Percentiles rank a stretch among this genome's conserved stretches.
Evolutionary conservation across 2,113 vertebrate genomes (phyloP).

Genomic region (Odontophorus gujanensis): DNA sequence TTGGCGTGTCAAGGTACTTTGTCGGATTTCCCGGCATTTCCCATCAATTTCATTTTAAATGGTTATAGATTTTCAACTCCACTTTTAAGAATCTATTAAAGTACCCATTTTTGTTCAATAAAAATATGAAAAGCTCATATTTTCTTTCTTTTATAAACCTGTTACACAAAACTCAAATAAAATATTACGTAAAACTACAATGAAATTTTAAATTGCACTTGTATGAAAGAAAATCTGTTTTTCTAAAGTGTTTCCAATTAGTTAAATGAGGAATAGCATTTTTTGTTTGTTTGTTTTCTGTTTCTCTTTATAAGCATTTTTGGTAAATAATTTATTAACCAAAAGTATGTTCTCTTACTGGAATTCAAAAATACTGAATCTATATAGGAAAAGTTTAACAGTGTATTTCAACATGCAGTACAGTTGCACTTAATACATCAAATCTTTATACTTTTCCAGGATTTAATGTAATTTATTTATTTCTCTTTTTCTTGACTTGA

Average conservation of each 20-base stretch:
- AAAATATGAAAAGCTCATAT: fast-evolving
- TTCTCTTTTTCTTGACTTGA: background rate
- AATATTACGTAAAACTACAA: background rate
- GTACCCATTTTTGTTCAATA: background rate
- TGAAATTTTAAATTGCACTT: background rate
- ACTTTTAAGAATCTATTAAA: background rate
- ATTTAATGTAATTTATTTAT: background rate
- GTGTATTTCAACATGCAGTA: background rate
- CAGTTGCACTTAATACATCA: background rate
- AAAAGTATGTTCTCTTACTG: background rate
- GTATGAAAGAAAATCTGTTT: background rate
- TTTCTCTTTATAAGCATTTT: background rate
- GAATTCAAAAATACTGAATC: background rate
- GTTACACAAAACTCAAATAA: background rate
- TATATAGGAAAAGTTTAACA: background rate
- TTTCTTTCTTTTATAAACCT: background rate
- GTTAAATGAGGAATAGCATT: background rate
- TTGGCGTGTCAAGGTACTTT: too few species aligned
- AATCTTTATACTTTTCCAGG: background rate
- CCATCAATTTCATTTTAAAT: background rate
- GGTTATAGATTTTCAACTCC: background rate
- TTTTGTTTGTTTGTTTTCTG: background rate
- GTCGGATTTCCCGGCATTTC: too few species aligned
- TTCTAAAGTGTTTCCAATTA: background rate
- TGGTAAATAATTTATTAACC: background rate